Conservation (phyloP, 2,797 vertebrate genomes). For the Falco novaeseelandiae region DNA sequence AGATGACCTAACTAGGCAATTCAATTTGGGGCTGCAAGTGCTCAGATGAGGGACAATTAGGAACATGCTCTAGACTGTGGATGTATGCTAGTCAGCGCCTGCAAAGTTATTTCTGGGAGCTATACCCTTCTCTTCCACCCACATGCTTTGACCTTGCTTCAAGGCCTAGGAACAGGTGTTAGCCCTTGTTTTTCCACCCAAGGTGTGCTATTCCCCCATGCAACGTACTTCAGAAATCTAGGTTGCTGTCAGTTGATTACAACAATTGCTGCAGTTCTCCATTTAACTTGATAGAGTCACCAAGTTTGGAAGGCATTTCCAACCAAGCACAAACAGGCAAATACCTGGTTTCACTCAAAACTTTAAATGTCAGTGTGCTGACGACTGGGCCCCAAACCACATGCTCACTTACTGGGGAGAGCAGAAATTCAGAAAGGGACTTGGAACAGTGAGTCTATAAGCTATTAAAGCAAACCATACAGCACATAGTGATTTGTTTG, state of each 20-base stretch:
- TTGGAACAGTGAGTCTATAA: neutral
- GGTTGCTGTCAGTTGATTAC: neutral
- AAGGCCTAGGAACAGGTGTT: neutral
- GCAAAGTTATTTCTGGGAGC: neutral
- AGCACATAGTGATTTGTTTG: neutral
- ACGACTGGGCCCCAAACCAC: neutral
- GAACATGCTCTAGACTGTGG: neutral
- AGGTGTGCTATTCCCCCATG: neutral
- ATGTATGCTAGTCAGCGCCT: neutral
- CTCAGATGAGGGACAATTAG: neutral
- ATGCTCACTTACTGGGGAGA: neutral
- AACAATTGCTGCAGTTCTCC: neutral
- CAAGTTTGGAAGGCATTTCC: neutral
- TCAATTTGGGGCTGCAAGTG: neutral
- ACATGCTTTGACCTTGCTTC: neutral
- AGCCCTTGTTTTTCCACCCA: neutral
- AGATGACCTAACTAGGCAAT: slow-evolving; percentile 22
- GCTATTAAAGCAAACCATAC: neutral
- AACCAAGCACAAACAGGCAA: neutral
- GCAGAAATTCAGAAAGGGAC: neutral
- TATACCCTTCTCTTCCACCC: neutral
- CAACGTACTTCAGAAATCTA: neutral
- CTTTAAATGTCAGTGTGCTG: neutral
- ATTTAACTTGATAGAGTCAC: neutral
- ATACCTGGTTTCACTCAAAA: neutral